Conservation (phyloP, 2,113 vertebrate species). For the Boleophthalmus pectinirostris region DNA sequence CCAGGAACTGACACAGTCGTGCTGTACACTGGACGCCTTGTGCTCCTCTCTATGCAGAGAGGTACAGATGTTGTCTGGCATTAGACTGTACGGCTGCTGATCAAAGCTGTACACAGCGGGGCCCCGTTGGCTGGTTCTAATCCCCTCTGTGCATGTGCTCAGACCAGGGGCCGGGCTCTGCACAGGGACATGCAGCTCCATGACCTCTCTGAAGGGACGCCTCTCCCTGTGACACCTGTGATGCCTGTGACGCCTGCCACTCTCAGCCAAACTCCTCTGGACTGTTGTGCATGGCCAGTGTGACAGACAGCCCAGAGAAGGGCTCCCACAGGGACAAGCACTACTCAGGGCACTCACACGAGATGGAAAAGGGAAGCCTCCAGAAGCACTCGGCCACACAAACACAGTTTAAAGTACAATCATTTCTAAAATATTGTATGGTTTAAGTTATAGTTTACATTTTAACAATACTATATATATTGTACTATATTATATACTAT, state of each 20-base stretch:
- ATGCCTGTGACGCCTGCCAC: constrained; percentile 5
- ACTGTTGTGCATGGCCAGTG: constrained; percentile 30
- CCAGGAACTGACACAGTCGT: constrained; percentile 60
- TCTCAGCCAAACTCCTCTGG: background rate
- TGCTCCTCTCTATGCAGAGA: constrained; percentile 63
- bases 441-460: background rate
- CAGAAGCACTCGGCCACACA: constrained; percentile 28
- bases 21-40: constrained; percentile 42
- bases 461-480: background rate
- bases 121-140: constrained; percentile 71
- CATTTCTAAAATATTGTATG: background rate
- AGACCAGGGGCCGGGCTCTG: constrained; percentile 26
- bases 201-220: constrained; percentile 35
- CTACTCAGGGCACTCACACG: constrained; percentile 11
- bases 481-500: too few relatives aligned
- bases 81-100: constrained; percentile 67
- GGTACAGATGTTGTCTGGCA: constrained; percentile 72
- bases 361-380: background rate
- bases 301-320: constrained; percentile 52
- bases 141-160: constrained; percentile 52
- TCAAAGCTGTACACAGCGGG: constrained; percentile 71
- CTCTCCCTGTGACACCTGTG: constrained; percentile 20
- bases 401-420: background rate
- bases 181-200: constrained; percentile 34
- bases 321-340: constrained; percentile 31